A percentile compares a stretch with the other conserved stretches of the same genome.
These are phyloP conservation scores for Muschampia staudingeri DNA, from an alignment of 2,888 invertebrate species.

Conservation along the genomic window DNA sequence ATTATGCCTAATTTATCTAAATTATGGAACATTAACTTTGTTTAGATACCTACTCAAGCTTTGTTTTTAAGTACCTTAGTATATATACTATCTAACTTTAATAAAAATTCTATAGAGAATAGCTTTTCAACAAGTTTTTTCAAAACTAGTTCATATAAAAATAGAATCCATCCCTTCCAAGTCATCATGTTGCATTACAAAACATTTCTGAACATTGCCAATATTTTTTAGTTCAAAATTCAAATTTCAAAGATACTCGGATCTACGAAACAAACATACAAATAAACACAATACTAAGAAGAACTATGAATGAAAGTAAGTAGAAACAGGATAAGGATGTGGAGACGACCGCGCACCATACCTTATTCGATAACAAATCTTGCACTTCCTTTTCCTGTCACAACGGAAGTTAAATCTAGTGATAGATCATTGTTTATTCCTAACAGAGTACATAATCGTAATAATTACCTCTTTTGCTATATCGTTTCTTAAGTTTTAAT, in stretches of 20 bases:
- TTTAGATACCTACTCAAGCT: too few relatives aligned
- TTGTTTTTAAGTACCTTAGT: too few relatives aligned
- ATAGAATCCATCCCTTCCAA: constrained; percentile 26
- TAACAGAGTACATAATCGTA: constrained; percentile 29
- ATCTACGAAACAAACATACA: not conserved
- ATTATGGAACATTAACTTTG: too few relatives aligned
- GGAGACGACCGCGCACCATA: constrained; percentile 68
- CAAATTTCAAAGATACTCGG: not conserved
- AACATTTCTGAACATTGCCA: not conserved
- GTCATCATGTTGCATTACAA: constrained; percentile 14
- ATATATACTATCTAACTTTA: not conserved
- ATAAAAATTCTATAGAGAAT: not conserved
- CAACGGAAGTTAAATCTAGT: constrained; percentile 72
- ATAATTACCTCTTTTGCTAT: constrained; percentile 52
- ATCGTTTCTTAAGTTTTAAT: not conserved
- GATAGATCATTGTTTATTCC: constrained; percentile 56
- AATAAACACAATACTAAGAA: not conserved
- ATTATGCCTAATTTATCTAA: too few relatives aligned
- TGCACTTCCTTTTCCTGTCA: constrained; percentile 91
- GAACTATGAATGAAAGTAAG: constrained; percentile 43
- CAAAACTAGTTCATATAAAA: constrained; percentile 34
- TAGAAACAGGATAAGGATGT: constrained; percentile 80
- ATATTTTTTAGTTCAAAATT: not conserved
- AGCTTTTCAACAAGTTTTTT: not conserved
- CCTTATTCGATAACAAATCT: constrained; percentile 79